These are phyloP conservation scores for Heliconius cydno DNA, from an alignment of 2,888 invertebrate genomes.

Conservation along the genomic window DNA sequence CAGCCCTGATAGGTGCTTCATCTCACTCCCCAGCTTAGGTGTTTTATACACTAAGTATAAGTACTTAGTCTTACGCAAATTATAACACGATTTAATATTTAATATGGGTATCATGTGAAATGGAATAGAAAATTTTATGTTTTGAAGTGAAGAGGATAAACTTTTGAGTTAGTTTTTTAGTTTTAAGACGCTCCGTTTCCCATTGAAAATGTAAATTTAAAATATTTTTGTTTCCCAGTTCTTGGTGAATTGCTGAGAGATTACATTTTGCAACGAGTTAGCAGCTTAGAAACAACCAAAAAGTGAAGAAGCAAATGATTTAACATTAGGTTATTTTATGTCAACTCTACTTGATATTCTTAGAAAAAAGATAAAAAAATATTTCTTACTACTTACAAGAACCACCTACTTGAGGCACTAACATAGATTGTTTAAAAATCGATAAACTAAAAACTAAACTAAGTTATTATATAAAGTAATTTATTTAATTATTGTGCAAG, in stretches of 20 bases:
- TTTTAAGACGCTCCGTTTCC: neutral
- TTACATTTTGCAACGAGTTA: too few relatives aligned
- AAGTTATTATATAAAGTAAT: neutral
- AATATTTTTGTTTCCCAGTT: too few relatives aligned
- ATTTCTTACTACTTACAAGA: neutral
- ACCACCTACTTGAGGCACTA: neutral
- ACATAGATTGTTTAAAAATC: too few relatives aligned
- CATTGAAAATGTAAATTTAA: neutral
- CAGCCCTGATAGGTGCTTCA: constrained; percentile 45
- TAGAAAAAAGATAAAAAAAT: too few relatives aligned
- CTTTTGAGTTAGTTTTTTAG: neutral
- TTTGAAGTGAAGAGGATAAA: neutral
- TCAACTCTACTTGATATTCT: too few relatives aligned
- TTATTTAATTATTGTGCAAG: neutral
- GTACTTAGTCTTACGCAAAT: constrained; percentile 26
- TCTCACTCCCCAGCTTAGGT: constrained; percentile 35
- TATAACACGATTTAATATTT: constrained; percentile 26
- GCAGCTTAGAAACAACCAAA: too few relatives aligned
- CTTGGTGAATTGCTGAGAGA: too few relatives aligned
- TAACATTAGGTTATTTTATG: too few relatives aligned
- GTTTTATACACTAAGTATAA: constrained; percentile 22
- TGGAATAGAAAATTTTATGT: neutral
- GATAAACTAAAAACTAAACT: neutral
- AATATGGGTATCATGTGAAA: constrained; percentile 6
- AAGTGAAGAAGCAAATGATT: too few relatives aligned